Evolutionary conservation across 2,888 invertebrate genomes (phyloP), one percentile per base, ranked within the genome.

Genomic region (Empis livida): DNA sequence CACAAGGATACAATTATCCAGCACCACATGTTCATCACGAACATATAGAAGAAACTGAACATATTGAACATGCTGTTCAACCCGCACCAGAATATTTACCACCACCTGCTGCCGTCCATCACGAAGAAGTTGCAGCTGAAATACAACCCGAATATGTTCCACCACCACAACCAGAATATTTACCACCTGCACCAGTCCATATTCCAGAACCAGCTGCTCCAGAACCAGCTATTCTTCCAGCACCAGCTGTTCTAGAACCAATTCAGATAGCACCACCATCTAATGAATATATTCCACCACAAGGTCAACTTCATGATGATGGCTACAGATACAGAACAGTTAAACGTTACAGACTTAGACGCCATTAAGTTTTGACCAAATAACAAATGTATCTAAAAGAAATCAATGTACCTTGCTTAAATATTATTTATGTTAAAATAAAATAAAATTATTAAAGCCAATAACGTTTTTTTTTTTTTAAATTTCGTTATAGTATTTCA

Each of bases 251-350:
- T 32, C 32, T 10, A 32, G 32, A 5, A 13, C 40, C 40, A 20
- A 13, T 9, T 17, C 40, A 16, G 3, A 13, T 20, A 13, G 3
- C 10, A 3, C 2, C 9, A 20, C 23, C 14, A 23, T 2, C 13
- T 20, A n/a, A 23, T 27, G 41, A n/a, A 15, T 23, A n/a, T n/a
- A n/a, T 10, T 20, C 39, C 39, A 17, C 15, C 39, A 4, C 39
- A 15, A 17, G 39, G 8, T 39, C 10, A 11, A 15, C 20, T 15
- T 15, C 39, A 45, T 20, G 27, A 52, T 32, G 52, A 52, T 45
- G 52, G 52, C 8, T 52, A 52, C 46, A 50, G 49, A 42, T 52
- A 52, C 40, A 52, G 49, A 45, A 50, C 52, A 10, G 31, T 47
- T 17, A 49, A 41, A 13, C 45, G 50, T 32, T 27, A 27, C 23